Evolutionary conservation across 2,888 invertebrate species (phyloP).

Genomic region (Drosophila anomalipes): DNA sequence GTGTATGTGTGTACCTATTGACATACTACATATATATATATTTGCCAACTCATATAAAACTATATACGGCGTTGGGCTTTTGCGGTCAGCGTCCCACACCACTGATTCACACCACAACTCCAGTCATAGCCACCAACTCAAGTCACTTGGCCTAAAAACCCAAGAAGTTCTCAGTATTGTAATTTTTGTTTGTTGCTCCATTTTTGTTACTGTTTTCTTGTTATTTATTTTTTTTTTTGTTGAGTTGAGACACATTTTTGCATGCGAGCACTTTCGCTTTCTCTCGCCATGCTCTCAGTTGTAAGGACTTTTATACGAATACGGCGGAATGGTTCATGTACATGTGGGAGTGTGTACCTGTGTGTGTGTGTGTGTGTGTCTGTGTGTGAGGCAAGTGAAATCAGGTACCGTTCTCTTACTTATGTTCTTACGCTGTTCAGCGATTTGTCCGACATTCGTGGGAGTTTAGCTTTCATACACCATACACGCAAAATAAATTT

Average conservation of each 20-base stretch:
- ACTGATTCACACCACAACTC: not conserved
- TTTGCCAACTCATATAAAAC: conserved; percentile 49
- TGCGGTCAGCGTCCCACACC: conserved; percentile 65
- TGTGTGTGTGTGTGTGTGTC: conserved; percentile 11
- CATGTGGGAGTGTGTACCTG: not conserved
- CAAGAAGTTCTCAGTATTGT: conserved; percentile 51
- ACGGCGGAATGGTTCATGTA: conserved; percentile 13
- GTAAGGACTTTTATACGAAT: conserved; percentile 33
- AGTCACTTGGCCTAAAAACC: conserved; percentile 75
- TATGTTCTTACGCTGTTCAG: conserved; percentile 29
- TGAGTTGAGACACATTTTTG: conserved; percentile 58
- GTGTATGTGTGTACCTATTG: not conserved
- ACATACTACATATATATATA: conserved; percentile 6
- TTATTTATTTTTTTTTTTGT: conserved; percentile 31
- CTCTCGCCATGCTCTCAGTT: conserved; percentile 33
- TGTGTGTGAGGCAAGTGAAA: conserved; percentile 21
- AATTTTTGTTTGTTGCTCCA: conserved; percentile 57
- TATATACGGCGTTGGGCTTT: conserved; percentile 63
- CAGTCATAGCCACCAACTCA: conserved; percentile 19
- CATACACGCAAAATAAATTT: conserved; percentile 60
- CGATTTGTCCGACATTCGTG: conserved; percentile 51
- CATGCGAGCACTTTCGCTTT: conserved; percentile 71
- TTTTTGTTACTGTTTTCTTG: not conserved
- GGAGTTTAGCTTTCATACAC: conserved; percentile 50
- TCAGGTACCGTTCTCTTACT: conserved; percentile 37